These are phyloP conservation scores for Melanchra persicariae DNA, from an alignment of 2,888 invertebrate species.

Conservation along the genomic window DNA sequence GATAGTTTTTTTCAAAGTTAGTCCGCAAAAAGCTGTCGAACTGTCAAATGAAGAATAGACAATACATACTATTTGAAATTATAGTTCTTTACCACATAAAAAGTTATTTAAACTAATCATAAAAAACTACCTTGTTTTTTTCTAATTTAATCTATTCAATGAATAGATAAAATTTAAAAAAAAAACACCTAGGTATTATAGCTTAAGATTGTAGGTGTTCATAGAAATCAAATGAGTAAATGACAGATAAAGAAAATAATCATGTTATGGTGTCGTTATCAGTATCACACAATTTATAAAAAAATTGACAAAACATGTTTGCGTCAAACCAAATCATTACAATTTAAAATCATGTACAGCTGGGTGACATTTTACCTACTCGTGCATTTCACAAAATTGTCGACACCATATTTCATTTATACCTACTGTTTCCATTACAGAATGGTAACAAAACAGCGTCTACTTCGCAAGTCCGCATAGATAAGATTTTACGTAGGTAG, in stretches of 20 bases:
- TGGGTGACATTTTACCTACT: constrained; percentile 29
- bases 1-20: neutral
- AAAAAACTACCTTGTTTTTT: too few relatives aligned
- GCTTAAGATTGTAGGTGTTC: constrained; percentile 45
- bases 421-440: neutral
- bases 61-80: too few relatives aligned
- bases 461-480: constrained; percentile 27
- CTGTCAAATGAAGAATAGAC: neutral
- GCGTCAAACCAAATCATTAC: constrained; percentile 38
- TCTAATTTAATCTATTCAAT: too few relatives aligned
- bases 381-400: constrained; percentile 24
- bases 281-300: constrained; percentile 23
- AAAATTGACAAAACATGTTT: constrained; percentile 44
- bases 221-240: constrained; percentile 56
- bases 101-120: neutral
- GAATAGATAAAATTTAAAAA: too few relatives aligned
- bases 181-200: constrained; percentile 22
- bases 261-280: constrained; percentile 53
- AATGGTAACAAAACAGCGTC: constrained; percentile 17
- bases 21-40: neutral
- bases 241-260: constrained; percentile 54
- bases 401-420: constrained; percentile 7
- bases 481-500: constrained; percentile 56
- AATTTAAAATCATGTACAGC: constrained; percentile 37
- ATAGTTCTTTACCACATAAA: too few relatives aligned